Base-by-base conservation (phyloP, 2,888 invertebrate species). In the Torymus texanus region DNA sequence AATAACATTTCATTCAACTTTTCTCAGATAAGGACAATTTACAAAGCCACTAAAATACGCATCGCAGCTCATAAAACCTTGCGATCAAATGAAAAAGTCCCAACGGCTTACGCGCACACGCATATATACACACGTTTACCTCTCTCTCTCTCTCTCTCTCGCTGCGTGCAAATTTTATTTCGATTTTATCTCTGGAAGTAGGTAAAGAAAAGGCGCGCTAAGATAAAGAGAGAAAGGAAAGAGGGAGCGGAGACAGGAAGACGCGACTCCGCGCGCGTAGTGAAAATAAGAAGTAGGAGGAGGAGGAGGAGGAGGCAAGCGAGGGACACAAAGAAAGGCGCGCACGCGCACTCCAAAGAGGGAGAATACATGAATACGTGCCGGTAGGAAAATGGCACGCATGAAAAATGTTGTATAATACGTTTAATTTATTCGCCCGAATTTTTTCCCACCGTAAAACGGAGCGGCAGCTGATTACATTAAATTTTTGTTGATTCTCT, bases 241-340 rank as follows among this genome's bases (percentile, higher is more conserved):
- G 83, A 80, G 78, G 59, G 65, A 55, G 61, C 65, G 51, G 50
- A 74, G 73, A 70, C 74, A 29, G 67, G 70, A 75, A 75, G 79
- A 68, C 68, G 68, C 41, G 41, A 41, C 41, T 41, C 41, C 41
- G 74, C 66, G 70, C 50, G 21, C 66, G 53, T 14, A 59, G 77
- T 72, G 77, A 77, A 77, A 76, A 76, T 65, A 59, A 50, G 58
- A 65, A 72, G 63, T 67, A 66, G 67, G 41, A 10, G 51, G n/a
- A 63, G 29, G 18, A 58, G 53, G 70, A 65, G 56, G 50, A 63
- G 51, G 62, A 21, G 67, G 72, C 41, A 41, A 41, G 41, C 41
- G 41, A 41, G 41, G 41, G 41, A 41, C 41, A 73, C 62, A 73
- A 77, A 73, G 78, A 78, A 62, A 78, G 51, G 21, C 63, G 66